Evolutionary conservation across 2,888 invertebrate species (phyloP).

Genomic region (Lycia hirtaria): DNA sequence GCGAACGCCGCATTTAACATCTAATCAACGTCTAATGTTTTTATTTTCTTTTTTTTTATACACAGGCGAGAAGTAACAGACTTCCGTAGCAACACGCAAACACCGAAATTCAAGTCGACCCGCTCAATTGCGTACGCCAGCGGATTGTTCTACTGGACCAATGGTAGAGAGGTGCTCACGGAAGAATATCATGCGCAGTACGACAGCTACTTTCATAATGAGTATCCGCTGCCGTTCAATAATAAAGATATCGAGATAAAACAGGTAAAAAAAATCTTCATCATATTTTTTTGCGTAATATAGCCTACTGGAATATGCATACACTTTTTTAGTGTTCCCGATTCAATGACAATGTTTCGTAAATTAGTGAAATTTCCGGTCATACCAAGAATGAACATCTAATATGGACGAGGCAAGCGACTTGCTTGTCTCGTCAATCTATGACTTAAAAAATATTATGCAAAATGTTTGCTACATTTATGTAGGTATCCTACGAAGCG

Average conservation of each 20-base stretch:
- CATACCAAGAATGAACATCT: no score
- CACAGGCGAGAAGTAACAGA: conserved; percentile 88
- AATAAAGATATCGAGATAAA: conserved; percentile 67
- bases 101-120: conserved; percentile 90
- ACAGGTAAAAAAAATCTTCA: conserved; percentile 44
- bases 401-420: no score
- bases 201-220: conserved; percentile 91
- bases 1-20: no score
- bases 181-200: conserved; percentile 91
- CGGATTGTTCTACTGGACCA: conserved; percentile 94
- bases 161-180: conserved; percentile 90
- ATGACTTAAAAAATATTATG: no score
- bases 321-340: no score
- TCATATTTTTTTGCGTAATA: no score
- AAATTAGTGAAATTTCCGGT: no score
- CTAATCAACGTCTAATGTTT: background rate
- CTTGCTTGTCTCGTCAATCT: no score
- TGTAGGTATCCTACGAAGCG: no score
- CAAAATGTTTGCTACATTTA: no score
- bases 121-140: conserved; percentile 91
- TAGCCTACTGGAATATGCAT: no score
- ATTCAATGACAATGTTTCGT: no score
- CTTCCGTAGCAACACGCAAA: conserved; percentile 90
- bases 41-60: background rate
- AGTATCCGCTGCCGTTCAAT: conserved; percentile 85